These are phyloP conservation scores for Aleiodes alternator DNA, from an alignment of 2,888 invertebrate species.

Conservation along the genomic window DNA sequence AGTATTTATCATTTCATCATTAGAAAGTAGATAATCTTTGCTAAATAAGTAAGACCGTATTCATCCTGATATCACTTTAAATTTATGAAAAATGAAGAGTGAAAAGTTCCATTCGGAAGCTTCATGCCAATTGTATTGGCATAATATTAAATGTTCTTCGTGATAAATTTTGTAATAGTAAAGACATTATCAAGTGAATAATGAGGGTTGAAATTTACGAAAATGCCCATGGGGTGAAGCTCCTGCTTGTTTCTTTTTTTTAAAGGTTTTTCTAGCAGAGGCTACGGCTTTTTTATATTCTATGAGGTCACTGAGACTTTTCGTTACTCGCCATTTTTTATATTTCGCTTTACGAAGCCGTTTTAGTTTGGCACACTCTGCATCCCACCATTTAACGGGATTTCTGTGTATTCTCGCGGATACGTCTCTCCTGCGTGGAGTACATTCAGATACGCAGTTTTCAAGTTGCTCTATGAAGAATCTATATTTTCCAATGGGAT, in stretches of 20 bases:
- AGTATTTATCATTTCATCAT: too few species aligned
- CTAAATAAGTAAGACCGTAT: too few species aligned
- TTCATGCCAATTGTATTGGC: too few species aligned
- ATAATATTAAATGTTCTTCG: too few species aligned
- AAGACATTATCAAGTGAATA: too few species aligned
- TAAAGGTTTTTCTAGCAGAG: background rate
- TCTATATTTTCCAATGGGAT: slow-evolving; percentile 37
- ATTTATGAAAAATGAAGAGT: too few species aligned
- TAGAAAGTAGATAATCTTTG: too few species aligned
- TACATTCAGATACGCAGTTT: slow-evolving; percentile 5
- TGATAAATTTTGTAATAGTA: too few species aligned
- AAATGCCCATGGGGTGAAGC: too few species aligned
- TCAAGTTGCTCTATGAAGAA: slow-evolving; percentile 19
- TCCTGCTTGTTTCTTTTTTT: slow-evolving; percentile 19
- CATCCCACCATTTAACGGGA: slow-evolving; percentile 53
- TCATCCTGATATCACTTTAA: too few species aligned
- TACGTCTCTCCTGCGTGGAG: slow-evolving; percentile 21
- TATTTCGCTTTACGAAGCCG: slow-evolving; percentile 45
- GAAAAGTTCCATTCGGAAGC: too few species aligned
- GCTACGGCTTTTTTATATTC: slow-evolving; percentile 41
- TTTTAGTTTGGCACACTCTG: slow-evolving; percentile 45
- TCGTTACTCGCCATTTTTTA: slow-evolving; percentile 49
- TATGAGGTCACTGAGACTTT: slow-evolving; percentile 31
- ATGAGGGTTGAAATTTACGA: too few species aligned
- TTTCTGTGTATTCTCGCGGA: slow-evolving; percentile 35